A percentile compares a stretch with the other conserved stretches of the same genome.
Conservation (phyloP, 2,888 invertebrate genomes). For the Hydrotaea diabolus region DNA sequence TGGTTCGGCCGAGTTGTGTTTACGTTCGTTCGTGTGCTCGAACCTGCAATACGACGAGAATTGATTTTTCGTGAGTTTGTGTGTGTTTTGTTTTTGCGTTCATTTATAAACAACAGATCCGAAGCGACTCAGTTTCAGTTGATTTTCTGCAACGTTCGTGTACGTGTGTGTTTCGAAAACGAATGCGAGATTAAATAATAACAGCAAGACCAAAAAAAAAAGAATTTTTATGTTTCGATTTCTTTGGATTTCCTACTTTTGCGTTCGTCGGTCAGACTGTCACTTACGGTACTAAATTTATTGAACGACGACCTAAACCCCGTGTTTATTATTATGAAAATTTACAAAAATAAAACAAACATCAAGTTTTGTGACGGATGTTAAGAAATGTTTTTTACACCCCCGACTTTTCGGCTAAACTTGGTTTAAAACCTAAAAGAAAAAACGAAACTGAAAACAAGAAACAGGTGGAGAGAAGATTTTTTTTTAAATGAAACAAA, state of each 20-base stretch:
- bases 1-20: constrained; percentile 64
- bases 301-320: background rate
- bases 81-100: background rate
- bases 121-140: constrained; percentile 59
- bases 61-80: background rate
- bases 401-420: constrained; percentile 9
- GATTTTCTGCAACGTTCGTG: constrained; percentile 64
- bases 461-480: background rate
- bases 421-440: too few relatives aligned
- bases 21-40: constrained; percentile 56
- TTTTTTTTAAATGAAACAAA: background rate
- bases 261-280: too few relatives aligned
- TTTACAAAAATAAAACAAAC: constrained; percentile 15
- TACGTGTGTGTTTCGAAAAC: constrained; percentile 52
- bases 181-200: background rate
- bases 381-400: constrained; percentile 1
- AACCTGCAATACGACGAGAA: constrained; percentile 12
- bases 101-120: constrained; percentile 60
- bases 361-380: background rate
- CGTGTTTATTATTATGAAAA: background rate
- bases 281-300: too few relatives aligned
- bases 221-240: too few relatives aligned
- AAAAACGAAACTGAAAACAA: background rate
- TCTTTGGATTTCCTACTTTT: too few relatives aligned
- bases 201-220: too few relatives aligned